Evolutionary conservation across 2,797 vertebrate genomes (phyloP).

Genomic region (Menidia menidia): DNA sequence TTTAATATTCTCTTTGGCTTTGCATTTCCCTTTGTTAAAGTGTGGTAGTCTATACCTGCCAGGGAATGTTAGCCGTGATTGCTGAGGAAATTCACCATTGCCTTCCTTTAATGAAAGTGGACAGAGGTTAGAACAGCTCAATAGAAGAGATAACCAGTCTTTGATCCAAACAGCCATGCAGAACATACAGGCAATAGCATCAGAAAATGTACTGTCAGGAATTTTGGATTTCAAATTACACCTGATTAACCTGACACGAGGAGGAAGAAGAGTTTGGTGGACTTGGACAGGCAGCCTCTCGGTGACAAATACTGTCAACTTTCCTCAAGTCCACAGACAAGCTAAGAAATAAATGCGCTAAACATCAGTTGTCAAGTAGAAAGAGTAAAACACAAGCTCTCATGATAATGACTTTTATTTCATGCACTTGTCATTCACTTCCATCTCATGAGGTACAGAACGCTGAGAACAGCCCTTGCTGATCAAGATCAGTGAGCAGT

Average conservation of each 20-base stretch:
- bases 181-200: constrained; percentile 84
- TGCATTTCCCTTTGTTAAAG: constrained; percentile 84
- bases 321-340: constrained; percentile 26
- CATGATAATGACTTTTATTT: constrained; percentile 57
- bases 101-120: constrained; percentile 89
- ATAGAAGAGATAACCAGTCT: constrained; percentile 92
- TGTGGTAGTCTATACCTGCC: constrained; percentile 83
- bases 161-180: constrained; percentile 93
- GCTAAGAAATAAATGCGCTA: constrained; percentile 2
- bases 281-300: constrained; percentile 37
- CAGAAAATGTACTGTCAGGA: constrained; percentile 91
- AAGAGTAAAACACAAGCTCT: constrained; percentile 35
- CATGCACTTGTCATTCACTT: constrained; percentile 75
- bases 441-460: constrained; percentile 48
- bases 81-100: constrained; percentile 87
- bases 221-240: constrained; percentile 91
- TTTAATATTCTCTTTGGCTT: constrained; percentile 80
- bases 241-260: constrained; percentile 86
- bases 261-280: constrained; percentile 69
- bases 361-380: constrained; percentile 24
- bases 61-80: constrained; percentile 85
- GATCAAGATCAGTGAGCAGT: constrained; percentile 82
- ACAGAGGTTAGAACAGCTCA: constrained; percentile 97
- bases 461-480: constrained; percentile 72
- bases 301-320: constrained; percentile 36